Percentiles rank a stretch among this genome's conserved stretches.
Conservation (phyloP, 2,797 vertebrate species). For the Cynodonichthys magdalenae region DNA sequence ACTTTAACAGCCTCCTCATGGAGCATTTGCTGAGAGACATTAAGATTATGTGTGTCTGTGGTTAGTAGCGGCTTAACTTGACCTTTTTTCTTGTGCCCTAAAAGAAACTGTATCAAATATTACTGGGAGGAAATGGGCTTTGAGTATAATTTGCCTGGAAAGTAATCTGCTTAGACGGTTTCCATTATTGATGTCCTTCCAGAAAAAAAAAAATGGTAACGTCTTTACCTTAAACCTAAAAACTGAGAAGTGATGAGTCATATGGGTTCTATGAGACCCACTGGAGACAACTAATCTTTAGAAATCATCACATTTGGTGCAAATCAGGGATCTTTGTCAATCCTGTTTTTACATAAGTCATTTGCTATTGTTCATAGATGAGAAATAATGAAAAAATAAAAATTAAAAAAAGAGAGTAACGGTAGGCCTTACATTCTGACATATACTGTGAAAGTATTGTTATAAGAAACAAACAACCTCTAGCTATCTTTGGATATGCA, state of each 20-base stretch:
- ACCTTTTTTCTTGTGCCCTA: not conserved
- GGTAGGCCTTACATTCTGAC: not conserved
- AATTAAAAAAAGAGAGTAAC: not conserved
- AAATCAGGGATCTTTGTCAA: not conserved
- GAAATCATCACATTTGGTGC: not conserved
- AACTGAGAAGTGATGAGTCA: not conserved
- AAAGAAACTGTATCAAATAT: not conserved
- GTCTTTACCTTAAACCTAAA: not conserved
- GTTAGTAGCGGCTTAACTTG: not conserved
- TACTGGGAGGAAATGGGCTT: not conserved
- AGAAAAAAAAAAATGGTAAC: not conserved
- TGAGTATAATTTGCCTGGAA: not conserved
- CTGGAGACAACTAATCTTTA: not conserved
- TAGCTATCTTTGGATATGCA: conserved; percentile 23
- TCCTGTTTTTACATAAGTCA: not conserved
- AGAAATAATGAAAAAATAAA: not conserved
- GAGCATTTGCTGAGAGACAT: not conserved
- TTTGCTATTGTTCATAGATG: not conserved
- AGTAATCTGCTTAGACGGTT: not conserved
- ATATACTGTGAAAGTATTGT: not conserved
- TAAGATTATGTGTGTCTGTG: not conserved
- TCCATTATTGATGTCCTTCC: not conserved
- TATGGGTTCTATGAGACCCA: no score
- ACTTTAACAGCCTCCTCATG: not conserved
- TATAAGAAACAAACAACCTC: conserved; percentile 20